These are phyloP conservation scores for Solenopsis fugax DNA, from an alignment of 1,140 invertebrate genomes.

Conservation along the genomic window DNA sequence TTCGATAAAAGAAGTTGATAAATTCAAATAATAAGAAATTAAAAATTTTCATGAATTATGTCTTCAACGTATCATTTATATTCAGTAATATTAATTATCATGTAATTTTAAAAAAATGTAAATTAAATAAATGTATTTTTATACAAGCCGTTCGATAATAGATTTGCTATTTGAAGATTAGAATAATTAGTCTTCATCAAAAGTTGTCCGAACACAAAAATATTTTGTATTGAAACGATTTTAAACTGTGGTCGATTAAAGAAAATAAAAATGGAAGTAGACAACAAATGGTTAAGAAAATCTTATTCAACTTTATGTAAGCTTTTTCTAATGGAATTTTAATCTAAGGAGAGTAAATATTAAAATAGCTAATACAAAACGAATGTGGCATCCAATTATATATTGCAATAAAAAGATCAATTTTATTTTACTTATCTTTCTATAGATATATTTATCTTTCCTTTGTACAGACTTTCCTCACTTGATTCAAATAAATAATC, in stretches of 20 bases:
- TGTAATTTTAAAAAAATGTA: background rate
- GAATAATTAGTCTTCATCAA: background rate
- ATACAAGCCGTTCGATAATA: background rate
- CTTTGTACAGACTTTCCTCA: background rate
- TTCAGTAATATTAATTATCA: background rate
- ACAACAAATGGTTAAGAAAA: background rate
- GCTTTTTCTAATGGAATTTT: background rate
- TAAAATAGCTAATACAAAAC: background rate
- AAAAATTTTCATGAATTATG: background rate
- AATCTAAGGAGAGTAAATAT: background rate
- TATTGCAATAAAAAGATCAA: background rate
- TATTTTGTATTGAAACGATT: background rate
- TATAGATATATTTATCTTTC: background rate
- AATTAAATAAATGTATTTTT: constrained; percentile 7
- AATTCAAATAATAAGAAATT: background rate
- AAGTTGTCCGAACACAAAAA: background rate
- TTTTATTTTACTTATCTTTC: background rate
- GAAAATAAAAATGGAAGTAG: background rate
- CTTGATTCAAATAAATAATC: constrained; percentile 27
- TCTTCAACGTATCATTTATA: background rate
- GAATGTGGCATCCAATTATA: background rate
- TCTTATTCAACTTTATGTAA: background rate
- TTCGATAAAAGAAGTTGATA: background rate
- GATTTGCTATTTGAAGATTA: background rate
- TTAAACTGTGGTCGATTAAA: background rate